Conservation (phyloP, 2,888 invertebrate species). For the Sinelater perroti region DNA sequence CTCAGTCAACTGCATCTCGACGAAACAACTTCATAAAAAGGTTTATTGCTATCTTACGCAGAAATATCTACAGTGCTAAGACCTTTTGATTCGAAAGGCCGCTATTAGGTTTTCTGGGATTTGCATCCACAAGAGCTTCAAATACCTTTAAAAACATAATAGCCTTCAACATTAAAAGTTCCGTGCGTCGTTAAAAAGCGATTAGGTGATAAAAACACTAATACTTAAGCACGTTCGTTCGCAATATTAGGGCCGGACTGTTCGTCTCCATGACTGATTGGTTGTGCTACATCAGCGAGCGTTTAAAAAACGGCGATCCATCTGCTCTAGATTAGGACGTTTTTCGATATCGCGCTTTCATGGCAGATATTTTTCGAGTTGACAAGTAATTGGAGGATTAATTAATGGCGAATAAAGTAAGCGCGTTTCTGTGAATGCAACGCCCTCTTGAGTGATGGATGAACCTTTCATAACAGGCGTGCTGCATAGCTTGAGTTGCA, state of each 20-base stretch:
- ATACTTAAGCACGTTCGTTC: conserved; percentile 37
- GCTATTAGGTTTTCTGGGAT: no score
- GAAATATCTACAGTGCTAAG: no score
- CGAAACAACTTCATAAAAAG: no score
- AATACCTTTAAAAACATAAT: conserved; percentile 34
- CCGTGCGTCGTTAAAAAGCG: conserved; percentile 39
- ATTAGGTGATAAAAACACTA: conserved; percentile 40
- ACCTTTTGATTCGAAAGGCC: no score
- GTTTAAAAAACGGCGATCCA: conserved; percentile 31
- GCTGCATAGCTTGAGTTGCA: conserved; percentile 16
- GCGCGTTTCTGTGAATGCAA: conserved; percentile 24
- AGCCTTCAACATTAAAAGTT: conserved; percentile 30
- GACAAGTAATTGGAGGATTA: conserved; percentile 33
- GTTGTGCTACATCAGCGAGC: conserved; percentile 32
- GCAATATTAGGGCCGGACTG: conserved; percentile 33
- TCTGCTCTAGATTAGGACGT: conserved; percentile 34
- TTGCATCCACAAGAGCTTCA: no score
- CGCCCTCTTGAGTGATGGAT: conserved; percentile 25
- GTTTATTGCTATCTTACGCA: no score
- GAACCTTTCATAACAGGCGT: conserved; percentile 18
- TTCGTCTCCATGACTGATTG: conserved; percentile 39
- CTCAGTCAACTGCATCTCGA: no score
- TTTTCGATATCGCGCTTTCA: conserved; percentile 31
- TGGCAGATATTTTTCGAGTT: conserved; percentile 33
- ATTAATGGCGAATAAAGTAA: conserved; percentile 30